These are phyloP conservation scores for Helicorthomorpha holstii DNA, from an alignment of 1,140 invertebrate species.

Conservation along the genomic window DNA sequence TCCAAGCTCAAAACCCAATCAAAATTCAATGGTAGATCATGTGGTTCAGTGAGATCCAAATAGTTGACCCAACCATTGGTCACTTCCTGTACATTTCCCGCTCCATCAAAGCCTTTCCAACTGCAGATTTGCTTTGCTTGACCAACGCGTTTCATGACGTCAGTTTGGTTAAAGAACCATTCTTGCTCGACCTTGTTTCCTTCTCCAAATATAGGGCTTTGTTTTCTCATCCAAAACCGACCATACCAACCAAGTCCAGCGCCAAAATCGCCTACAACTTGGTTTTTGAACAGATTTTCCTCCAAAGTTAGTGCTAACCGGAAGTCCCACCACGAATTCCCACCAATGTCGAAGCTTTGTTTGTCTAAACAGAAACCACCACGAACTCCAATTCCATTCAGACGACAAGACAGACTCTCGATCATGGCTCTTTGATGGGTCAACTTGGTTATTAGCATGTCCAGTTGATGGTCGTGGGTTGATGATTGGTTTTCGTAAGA, in stretches of 20 bases:
- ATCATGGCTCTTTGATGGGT: neutral
- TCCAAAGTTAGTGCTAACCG: neutral
- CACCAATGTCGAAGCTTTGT: neutral
- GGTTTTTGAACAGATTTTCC: neutral
- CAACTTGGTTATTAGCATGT: no score
- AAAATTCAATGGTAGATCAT: conserved; percentile 2
- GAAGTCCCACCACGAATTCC: conserved; percentile 1
- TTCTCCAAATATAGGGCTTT: neutral
- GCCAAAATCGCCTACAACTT: conserved; percentile 1
- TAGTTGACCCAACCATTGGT: neutral
- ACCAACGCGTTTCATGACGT: neutral
- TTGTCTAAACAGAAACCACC: conserved; percentile 1
- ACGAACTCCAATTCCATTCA: neutral
- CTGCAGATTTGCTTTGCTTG: neutral
- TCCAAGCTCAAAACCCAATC: conserved; percentile 11
- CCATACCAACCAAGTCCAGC: conserved; percentile 4
- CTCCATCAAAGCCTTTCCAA: conserved; percentile 3
- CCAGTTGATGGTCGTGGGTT: no score
- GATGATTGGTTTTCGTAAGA: no score
- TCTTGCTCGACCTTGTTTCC: neutral
- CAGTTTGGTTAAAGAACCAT: neutral
- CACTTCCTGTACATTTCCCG: neutral
- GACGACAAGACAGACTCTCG: neutral
- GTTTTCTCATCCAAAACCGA: neutral
- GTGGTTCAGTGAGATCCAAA: conserved; percentile 2